Evolutionary conservation across 1,140 invertebrate species (phyloP), one percentile per base, ranked within the genome.

Genomic region (Harpegnathos saltator): DNA sequence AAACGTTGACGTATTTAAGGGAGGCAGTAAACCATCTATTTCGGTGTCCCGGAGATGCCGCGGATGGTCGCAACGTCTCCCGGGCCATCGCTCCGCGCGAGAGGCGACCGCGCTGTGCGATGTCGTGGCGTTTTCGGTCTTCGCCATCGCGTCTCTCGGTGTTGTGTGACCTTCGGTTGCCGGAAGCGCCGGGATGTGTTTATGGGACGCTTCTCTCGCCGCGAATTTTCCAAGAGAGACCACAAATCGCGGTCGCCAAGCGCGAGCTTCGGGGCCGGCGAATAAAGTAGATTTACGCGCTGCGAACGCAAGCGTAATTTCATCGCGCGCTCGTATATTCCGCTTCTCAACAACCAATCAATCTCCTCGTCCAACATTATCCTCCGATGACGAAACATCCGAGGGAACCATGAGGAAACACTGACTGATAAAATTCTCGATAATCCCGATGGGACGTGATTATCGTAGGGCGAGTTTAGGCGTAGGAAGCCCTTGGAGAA

Each of bases 1-100:
- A 93, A 93, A 93, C 91, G 93, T 93, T 93, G 92, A 93, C 91
- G 92, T 93, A 91, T 94, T 93, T 94, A 93, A 94, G 92, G 92
- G 93, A 92, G 88, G 91, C 89, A 90, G 92, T 93, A 93, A 94
- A 94, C 89, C 91, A 93, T 94, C 92, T 93, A 93, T 94, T 94
- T 93, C 90, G 90, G 92, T 92, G 87, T 86, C 81, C 71, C 68
- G 62, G n/a, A 44, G 38, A 48, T 80, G 80, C 72, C 80, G 62
- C 69, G 86, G 83, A 88, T 87, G 77, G 87, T 85, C 87, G 74
- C 85, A 56, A 19, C 86, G 80, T 68, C 77, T 44, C 38, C 54
- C 59, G 69, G 74, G 83, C 83, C 83, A 88, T 90, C 65, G 74
- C 58, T 71, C 82, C 62, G 65, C 33, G n/a, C 52, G 73, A 26